Base-by-base conservation (phyloP, 2,888 invertebrate genomes). In the Saturnia japonica region DNA sequence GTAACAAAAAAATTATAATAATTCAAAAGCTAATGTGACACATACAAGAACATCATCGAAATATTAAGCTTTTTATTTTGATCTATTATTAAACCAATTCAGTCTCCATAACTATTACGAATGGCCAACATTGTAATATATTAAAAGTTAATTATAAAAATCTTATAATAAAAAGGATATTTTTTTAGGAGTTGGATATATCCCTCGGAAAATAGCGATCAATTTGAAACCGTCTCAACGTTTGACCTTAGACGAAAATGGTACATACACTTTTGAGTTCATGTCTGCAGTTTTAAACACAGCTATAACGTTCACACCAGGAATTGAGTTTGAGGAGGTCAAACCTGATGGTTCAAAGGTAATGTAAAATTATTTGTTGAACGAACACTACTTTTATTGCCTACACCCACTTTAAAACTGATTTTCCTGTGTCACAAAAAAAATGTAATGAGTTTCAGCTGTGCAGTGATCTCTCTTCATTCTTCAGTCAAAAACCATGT, bases 311-410 rank as follows among this genome's bases (percentile, higher is more conserved):
- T 90, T 90, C 72, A 81, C 72, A 0, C 80, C 85, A 0, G 92
- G 88, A 0, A 85, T 83, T 1, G 88, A 90, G 75, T 91, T 91
- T 54, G 86, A 85, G 0, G 91, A 92, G 71, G 78, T 77, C 0
- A 89, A 86, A 71, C 86, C 90, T 0, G 91, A 89, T 75, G 91
- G 91, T 0, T 74, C 76, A 1, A 87, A 85, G 85, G 93, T 92
- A 78, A 45, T 64, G 34, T 54, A 47, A 7, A 34, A 34, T 34
- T 34, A 34, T 34, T 34, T 34, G 34, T 34, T 34, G 34, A 34
- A 34, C 2, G 6, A 6, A 34, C 6, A 34, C 34, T 6, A 34
- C 34, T 34, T 34, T 34, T 4, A 34, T 34, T 34, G n/a, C n/a
- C n/a, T n/a, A 34, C 19, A 47, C 47, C 19, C 16, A n/a, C 1